phyloP scores from a whole-genome alignment of 2,113 vertebrate genomes.

The Mugil cephalus region DNA sequence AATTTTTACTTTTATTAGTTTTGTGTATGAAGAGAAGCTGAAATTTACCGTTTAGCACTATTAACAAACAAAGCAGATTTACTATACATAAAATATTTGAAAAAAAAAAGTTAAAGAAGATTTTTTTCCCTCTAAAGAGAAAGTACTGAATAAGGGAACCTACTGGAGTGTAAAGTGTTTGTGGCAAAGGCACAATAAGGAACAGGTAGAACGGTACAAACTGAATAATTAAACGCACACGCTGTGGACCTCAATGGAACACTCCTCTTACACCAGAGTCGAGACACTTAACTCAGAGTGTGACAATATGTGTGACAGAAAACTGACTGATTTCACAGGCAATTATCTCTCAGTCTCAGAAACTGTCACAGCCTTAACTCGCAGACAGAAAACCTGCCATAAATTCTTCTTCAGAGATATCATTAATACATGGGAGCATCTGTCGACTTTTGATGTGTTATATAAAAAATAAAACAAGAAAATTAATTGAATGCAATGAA shows the following conservation, averaged over 20 bases:
- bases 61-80: neutral
- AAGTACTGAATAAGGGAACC: slow-evolving; percentile 10
- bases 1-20: too few relatives aligned
- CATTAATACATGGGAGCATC: neutral
- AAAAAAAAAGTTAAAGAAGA: neutral
- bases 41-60: too few relatives aligned
- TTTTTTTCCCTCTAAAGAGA: slow-evolving; percentile 4
- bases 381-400: neutral
- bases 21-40: too few relatives aligned
- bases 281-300: slow-evolving; percentile 25
- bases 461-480: neutral
- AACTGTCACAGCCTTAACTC: neutral
- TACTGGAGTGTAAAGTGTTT: slow-evolving; percentile 39
- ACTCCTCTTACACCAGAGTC: slow-evolving; percentile 64
- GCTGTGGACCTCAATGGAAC: slow-evolving; percentile 64
- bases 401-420: neutral
- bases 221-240: slow-evolving; percentile 81
- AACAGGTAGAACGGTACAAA: slow-evolving; percentile 33
- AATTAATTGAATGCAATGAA: neutral
- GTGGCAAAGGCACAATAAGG: slow-evolving; percentile 34
- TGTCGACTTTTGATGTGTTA: neutral
- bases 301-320: slow-evolving; percentile 24
- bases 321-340: slow-evolving; percentile 23
- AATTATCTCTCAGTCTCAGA: neutral
- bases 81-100: neutral